Evolutionary conservation across 1,140 invertebrate genomes (phyloP).

Genomic region (Drosophila punjabiensis): DNA sequence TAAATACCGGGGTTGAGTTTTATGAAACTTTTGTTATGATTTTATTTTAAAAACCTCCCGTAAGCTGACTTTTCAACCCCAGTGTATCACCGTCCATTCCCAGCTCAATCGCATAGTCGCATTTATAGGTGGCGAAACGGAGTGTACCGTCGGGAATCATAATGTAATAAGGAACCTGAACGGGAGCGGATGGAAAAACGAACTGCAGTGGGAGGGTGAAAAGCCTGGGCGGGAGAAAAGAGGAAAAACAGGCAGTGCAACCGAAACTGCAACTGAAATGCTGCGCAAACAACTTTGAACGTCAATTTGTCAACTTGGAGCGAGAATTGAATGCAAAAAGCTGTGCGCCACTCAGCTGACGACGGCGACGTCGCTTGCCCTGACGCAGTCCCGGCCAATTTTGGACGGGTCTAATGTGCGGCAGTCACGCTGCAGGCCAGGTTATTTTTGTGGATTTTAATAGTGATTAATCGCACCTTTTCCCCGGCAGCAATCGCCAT

Average conservation of each 20-base stretch:
- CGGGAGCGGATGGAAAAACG: conserved; percentile 29
- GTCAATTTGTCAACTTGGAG: conserved; percentile 82
- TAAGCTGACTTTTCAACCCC: not conserved
- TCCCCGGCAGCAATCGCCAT: not conserved
- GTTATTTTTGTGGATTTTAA: conserved; percentile 55
- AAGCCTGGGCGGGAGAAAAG: conserved; percentile 18
- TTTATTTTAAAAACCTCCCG: not conserved
- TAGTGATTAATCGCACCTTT: conserved; percentile 33
- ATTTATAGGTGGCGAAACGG: conserved; percentile 60
- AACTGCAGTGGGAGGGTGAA: not conserved
- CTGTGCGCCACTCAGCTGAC: conserved; percentile 64
- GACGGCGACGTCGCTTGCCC: conserved; percentile 41
- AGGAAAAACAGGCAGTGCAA: conserved; percentile 62
- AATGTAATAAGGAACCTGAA: conserved; percentile 78
- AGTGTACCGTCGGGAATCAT: conserved; percentile 61
- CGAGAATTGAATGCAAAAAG: conserved; percentile 82
- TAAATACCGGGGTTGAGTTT: too few species aligned
- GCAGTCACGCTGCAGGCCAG: conserved; percentile 45
- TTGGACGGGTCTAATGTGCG: conserved; percentile 44
- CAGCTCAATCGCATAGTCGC: conserved; percentile 33
- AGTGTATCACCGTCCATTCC: conserved; percentile 40
- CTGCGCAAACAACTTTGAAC: conserved; percentile 83
- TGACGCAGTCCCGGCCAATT: conserved; percentile 71
- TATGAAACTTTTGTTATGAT: too few species aligned
- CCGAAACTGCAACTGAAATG: conserved; percentile 80